Evolutionary conservation across 2,113 vertebrate species (phyloP), one percentile per base, ranked within the genome.

Genomic region (Labrus mixtus): DNA sequence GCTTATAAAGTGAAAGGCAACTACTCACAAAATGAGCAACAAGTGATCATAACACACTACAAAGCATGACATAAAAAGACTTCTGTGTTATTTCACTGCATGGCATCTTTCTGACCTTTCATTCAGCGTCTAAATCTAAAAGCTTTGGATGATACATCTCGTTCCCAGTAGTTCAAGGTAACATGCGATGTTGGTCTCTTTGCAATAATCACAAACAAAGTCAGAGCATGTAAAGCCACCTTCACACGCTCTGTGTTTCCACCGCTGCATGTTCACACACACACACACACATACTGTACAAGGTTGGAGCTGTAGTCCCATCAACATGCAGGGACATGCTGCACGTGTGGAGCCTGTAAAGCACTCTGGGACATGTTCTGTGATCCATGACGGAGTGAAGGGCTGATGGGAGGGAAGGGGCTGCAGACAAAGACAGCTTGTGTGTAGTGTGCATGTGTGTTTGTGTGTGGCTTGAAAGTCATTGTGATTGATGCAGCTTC

Each of bases 321-420:
- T 87, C 84, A 86, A 67, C 83, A 84, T 84, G 88, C 78, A 68
- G 85, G 78, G 82, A 83, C 84, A 84, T 54, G 36, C 68, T 67
- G 87, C 84, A 91, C 82, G 82, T 86, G 87, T 89, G 85, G 84
- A 81, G 88, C 86, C 87, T 87, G 81, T 86, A 86, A 92, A 91
- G 74, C 83, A 85, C 79, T 83, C 66, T 84, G 84, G 88, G 85
- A 89, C 87, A 87, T 57, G 90, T 89, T 89, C 90, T 74, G 80
- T 89, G 90, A 91, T 91, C 91, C 90, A 86, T 90, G 90, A 87
- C 89, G 74, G 87, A 89, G 85, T 84, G 84, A 90, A 83, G 68
- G 51, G 67, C 79, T 78, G 72, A 76, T 70, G 68, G 64, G 73
- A 43, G 61, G 39, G 54, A 48, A 43, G 54, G 29, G 60, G 73